Conservation (phyloP, 2,888 invertebrate genomes). For the Cryptus armator region DNA sequence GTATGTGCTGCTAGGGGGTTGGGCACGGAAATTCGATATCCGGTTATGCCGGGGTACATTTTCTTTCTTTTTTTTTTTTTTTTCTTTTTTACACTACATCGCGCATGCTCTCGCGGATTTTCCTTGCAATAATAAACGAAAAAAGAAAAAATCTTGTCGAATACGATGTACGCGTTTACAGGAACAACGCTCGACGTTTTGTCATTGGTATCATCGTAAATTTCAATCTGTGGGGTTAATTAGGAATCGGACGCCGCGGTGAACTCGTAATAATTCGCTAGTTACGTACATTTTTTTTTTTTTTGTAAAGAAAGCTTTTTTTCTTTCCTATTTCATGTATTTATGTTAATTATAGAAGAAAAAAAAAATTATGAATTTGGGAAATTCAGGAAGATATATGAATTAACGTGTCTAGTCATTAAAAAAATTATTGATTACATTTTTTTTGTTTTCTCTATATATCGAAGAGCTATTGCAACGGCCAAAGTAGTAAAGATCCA, state of each 20-base stretch:
- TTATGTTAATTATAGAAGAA: neutral
- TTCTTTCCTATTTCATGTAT: neutral
- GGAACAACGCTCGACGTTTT: neutral
- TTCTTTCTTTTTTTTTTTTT: conserved; percentile 30
- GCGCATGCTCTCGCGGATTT: neutral
- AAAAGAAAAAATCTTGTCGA: neutral
- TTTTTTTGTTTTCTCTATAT: too few species aligned
- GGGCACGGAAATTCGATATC: conserved; percentile 16
- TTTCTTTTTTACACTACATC: conserved; percentile 25
- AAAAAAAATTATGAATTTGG: neutral
- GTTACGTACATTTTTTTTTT: neutral
- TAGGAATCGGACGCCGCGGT: neutral
- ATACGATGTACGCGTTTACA: neutral
- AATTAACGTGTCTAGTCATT: too few species aligned
- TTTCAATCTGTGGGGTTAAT: neutral
- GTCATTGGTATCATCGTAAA: neutral
- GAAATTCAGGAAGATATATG: too few species aligned
- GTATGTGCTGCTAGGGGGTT: conserved; percentile 77
- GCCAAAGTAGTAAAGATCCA: neutral
- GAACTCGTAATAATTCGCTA: neutral
- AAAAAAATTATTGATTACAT: too few species aligned
- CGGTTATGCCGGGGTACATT: conserved; percentile 24
- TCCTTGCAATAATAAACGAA: neutral
- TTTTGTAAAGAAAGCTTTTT: neutral
- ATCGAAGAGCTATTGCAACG: too few species aligned